phyloP scores from a whole-genome alignment of 1,140 invertebrate genomes.

The Lucilia sericata region DNA sequence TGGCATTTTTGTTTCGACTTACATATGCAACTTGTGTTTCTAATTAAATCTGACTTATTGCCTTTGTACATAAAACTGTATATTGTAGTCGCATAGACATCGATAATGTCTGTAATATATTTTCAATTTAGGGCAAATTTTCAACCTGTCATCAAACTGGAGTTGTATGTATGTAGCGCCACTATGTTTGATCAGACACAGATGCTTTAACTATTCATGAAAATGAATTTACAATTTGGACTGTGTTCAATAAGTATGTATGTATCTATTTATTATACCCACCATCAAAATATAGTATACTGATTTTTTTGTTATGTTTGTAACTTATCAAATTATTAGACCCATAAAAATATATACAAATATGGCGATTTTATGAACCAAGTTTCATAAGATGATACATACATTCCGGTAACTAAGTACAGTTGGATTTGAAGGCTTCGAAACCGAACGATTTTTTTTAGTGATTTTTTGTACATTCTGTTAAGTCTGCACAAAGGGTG shows the following conservation, averaged over 20 bases:
- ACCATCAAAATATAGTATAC: too few relatives aligned
- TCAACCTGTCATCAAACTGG: neutral
- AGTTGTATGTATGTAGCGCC: neutral
- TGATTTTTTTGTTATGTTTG: neutral
- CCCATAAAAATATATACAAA: too few relatives aligned
- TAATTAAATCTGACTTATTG: slow-evolving; percentile 5
- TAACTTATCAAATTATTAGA: too few relatives aligned
- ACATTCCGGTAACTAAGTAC: too few relatives aligned
- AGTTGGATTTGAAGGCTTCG: too few relatives aligned
- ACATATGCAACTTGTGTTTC: neutral
- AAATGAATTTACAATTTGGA: neutral
- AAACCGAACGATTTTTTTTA: too few relatives aligned
- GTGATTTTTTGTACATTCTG: too few relatives aligned
- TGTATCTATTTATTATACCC: too few relatives aligned
- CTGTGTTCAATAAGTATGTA: neutral
- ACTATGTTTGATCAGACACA: neutral
- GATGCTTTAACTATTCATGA: neutral
- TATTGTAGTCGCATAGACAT: too few relatives aligned
- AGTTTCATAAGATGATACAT: too few relatives aligned
- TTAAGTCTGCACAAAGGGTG: too few relatives aligned
- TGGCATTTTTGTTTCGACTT: neutral
- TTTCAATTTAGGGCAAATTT: neutral
- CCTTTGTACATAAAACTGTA: neutral
- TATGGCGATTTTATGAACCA: too few relatives aligned
- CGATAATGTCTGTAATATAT: neutral